Conservation (phyloP, 2,888 invertebrate species). For the Caenorhabditis becei region DNA sequence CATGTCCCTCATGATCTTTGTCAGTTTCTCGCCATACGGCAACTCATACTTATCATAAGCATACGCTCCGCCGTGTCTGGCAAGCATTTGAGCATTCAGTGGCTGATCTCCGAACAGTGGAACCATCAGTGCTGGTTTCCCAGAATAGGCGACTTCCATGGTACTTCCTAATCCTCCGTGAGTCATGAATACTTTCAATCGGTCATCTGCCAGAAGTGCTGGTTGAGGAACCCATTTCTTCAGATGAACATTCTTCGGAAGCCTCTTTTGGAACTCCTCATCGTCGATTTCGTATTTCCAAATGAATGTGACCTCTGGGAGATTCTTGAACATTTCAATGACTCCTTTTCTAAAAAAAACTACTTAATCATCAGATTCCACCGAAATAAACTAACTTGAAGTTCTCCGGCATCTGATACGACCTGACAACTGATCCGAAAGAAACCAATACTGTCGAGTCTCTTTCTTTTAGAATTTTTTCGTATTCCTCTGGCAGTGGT, state of each 20-base stretch:
- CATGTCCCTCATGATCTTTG: conserved; percentile 8
- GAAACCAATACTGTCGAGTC: conserved; percentile 53
- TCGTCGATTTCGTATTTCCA: conserved; percentile 49
- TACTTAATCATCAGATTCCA: background rate
- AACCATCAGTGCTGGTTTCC: conserved; percentile 40
- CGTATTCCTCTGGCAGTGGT: conserved; percentile 34
- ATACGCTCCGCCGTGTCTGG: conserved; percentile 52
- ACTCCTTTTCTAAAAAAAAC: conserved; percentile 11
- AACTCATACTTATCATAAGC: conserved; percentile 41
- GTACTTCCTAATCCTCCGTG: conserved; percentile 43
- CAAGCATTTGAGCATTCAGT: conserved; percentile 43
- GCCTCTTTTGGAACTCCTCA: conserved; percentile 25
- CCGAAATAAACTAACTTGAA: conserved; percentile 35
- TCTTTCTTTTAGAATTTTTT: conserved; percentile 38
- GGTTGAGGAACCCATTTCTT: conserved; percentile 51
- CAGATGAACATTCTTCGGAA: conserved; percentile 39
- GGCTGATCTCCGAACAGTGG: conserved; percentile 47
- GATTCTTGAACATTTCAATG: conserved; percentile 33
- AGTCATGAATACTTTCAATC: conserved; percentile 41
- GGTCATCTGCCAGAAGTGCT: conserved; percentile 33
- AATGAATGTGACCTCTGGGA: conserved; percentile 47
- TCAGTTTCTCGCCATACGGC: conserved; percentile 16
- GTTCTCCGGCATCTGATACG: conserved; percentile 48
- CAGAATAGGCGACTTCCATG: conserved; percentile 40
- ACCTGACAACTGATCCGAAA: conserved; percentile 53